Percentiles rank a stretch among this genome's conserved stretches.
phyloP scores from a whole-genome alignment of 2,113 vertebrate species.

The Erpornis zantholeuca region DNA sequence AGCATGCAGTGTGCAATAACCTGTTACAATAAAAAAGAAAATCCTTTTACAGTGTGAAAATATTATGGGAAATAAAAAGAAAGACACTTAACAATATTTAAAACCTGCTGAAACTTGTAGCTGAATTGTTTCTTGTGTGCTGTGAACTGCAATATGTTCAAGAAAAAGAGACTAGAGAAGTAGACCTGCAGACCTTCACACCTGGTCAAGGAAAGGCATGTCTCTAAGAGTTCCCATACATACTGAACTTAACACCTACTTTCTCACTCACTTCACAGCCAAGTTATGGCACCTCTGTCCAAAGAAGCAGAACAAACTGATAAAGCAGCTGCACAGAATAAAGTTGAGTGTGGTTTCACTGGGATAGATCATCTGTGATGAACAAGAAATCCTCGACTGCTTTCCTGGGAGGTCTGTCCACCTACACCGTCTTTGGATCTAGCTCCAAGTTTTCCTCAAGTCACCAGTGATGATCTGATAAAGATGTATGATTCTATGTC shows the following conservation, averaged over 20 bases:
- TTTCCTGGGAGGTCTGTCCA: background rate
- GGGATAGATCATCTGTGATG: background rate
- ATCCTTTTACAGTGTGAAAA: conserved; percentile 47
- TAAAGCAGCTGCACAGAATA: background rate
- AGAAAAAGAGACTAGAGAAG: conserved; percentile 52
- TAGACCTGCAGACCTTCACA: conserved; percentile 50
- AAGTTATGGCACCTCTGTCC: background rate
- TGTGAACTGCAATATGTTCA: conserved; percentile 56
- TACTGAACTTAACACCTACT: conserved; percentile 26
- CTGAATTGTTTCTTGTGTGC: background rate
- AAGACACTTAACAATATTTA: background rate
- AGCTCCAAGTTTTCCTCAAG: background rate
- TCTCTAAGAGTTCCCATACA: conserved; percentile 39
- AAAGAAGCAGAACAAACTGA: background rate
- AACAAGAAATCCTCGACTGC: background rate
- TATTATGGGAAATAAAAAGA: conserved; percentile 43
- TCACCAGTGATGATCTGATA: background rate
- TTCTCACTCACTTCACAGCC: background rate
- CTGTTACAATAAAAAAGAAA: conserved; percentile 9
- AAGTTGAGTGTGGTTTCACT: background rate
- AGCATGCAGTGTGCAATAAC: background rate
- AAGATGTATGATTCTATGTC: background rate
- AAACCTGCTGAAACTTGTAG: background rate
- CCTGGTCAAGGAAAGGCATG: conserved; percentile 36
- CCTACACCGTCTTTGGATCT: background rate